phyloP scores from a whole-genome alignment of 2,113 vertebrate genomes.

The Catagonus wagneri region DNA sequence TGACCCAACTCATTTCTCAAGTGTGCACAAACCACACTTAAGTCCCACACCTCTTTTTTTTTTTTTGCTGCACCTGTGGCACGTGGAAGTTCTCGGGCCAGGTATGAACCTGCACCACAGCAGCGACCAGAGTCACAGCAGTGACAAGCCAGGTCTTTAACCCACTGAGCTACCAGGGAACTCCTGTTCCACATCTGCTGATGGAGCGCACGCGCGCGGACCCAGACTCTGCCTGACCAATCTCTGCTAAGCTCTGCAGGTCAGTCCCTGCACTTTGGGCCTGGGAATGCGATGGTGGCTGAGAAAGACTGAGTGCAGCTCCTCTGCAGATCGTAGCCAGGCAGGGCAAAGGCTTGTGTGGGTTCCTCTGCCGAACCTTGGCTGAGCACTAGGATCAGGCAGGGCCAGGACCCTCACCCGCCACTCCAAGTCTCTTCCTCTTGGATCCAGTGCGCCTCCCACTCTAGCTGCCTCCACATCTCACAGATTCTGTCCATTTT shows the following conservation, averaged over 20 bases:
- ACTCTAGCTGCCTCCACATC: too few species aligned
- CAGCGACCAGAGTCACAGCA: too few species aligned
- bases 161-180: too few species aligned
- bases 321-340: not conserved
- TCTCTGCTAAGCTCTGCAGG: not conserved
- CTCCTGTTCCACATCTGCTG: not conserved
- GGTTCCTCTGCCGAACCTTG: not conserved
- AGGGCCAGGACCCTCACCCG: not conserved
- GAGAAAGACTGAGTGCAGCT: not conserved
- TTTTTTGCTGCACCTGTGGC: too few species aligned
- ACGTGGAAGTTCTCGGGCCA: too few species aligned
- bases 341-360: not conserved
- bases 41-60: too few species aligned
- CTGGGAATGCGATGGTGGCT: not conserved
- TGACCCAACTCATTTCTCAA: not conserved
- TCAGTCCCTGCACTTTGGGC: not conserved
- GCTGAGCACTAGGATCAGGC: not conserved
- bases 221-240: not conserved
- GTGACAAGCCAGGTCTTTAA: too few species aligned
- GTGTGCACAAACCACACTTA: not conserved
- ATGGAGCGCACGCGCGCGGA: not conserved
- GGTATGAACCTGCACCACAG: too few species aligned
- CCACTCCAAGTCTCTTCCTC: not conserved
- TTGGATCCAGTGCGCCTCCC: too few species aligned
- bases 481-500: too few species aligned